Evolutionary conservation across 1,140 invertebrate genomes (phyloP).

Genomic region (Meloidogyne exigua): DNA sequence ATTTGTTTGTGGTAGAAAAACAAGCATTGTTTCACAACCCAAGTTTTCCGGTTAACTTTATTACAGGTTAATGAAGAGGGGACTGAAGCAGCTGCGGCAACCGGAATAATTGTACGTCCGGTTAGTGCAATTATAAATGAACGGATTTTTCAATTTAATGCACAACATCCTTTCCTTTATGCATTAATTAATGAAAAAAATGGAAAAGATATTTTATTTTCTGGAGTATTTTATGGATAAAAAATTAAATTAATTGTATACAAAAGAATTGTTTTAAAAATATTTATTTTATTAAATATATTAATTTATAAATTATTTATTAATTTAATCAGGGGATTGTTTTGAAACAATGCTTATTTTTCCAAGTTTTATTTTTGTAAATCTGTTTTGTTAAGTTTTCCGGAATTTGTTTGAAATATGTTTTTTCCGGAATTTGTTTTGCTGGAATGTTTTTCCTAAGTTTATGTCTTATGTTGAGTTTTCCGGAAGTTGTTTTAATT

Average conservation of each 20-base stretch:
- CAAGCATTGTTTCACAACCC: background rate
- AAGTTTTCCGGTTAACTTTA: background rate
- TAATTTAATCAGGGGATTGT: too few species aligned
- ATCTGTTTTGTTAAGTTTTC: too few species aligned
- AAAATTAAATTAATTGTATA: background rate
- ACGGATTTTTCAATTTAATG: conserved; percentile 8
- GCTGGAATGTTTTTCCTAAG: too few species aligned
- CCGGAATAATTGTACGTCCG: background rate
- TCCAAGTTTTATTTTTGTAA: too few species aligned
- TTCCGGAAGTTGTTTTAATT: too few species aligned
- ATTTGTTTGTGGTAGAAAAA: too few species aligned
- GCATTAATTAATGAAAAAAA: background rate
- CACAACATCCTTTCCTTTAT: conserved; percentile 29
- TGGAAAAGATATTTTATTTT: background rate
- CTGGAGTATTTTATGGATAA: background rate
- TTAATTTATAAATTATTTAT: too few species aligned
- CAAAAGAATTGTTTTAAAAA: too few species aligned
- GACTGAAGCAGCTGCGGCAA: conserved; percentile 36
- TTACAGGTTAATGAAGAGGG: conserved; percentile 34
- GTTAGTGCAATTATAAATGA: background rate
- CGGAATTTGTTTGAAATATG: too few species aligned
- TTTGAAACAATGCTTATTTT: too few species aligned
- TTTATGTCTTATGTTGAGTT: too few species aligned
- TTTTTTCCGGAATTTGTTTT: background rate
- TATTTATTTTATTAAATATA: too few species aligned